phyloP scores from a whole-genome alignment of 2,888 invertebrate genomes.

The Athalia rosae region DNA sequence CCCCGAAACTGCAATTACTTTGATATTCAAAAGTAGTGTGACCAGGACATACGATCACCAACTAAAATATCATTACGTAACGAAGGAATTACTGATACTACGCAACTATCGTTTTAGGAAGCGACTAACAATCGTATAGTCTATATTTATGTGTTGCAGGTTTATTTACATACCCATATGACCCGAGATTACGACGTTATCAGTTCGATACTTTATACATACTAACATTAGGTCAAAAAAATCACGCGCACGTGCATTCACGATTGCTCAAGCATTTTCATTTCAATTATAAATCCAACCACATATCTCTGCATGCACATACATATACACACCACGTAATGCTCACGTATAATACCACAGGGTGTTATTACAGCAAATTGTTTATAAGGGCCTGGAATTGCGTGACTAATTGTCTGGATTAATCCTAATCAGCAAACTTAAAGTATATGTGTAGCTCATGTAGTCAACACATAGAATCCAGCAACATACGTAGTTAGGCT shows the following conservation, averaged over 20 bases:
- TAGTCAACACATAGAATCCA: not conserved
- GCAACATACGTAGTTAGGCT: not conserved
- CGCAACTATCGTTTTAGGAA: constrained; percentile 1
- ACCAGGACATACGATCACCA: too few relatives aligned
- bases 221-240: constrained; percentile 21
- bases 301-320: not conserved
- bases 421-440: constrained; percentile 42
- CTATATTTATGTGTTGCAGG: not conserved
- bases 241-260: not conserved
- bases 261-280: constrained; percentile 2
- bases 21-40: too few relatives aligned
- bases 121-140: not conserved
- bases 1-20: not conserved
- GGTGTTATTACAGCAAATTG: not conserved
- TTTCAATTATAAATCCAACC: not conserved
- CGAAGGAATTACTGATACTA: not conserved
- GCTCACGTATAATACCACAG: not conserved
- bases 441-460: not conserved
- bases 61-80: too few relatives aligned
- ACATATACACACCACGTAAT: not conserved
- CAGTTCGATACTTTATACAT: not conserved
- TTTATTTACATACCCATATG: constrained; percentile 31
- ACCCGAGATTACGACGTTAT: constrained; percentile 39
- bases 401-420: constrained; percentile 45
- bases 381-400: constrained; percentile 22